These are phyloP conservation scores for Philotrypesis tridentata DNA, from an alignment of 1,140 invertebrate genomes.

Conservation along the genomic window DNA sequence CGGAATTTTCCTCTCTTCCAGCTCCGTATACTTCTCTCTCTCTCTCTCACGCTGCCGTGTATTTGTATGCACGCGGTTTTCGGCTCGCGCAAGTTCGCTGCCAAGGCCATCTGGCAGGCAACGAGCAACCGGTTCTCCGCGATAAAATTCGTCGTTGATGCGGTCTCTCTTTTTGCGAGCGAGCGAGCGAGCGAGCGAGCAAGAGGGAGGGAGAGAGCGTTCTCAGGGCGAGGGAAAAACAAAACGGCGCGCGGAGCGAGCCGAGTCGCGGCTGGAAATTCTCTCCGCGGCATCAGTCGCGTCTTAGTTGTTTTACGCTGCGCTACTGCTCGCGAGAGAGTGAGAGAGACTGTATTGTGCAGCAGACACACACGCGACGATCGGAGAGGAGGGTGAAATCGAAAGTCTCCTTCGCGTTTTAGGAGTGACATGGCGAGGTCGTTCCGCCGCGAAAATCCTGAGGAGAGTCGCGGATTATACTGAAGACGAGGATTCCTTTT, in stretches of 20 bases:
- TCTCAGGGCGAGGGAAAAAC: neutral
- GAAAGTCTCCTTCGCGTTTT: no score
- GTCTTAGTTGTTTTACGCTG: neutral
- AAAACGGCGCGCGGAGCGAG: neutral
- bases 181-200: neutral
- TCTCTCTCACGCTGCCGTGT: neutral
- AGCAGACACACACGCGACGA: no score
- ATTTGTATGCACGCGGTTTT: neutral
- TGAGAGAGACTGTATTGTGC: no score
- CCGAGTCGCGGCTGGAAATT: neutral
- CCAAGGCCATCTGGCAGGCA: neutral
- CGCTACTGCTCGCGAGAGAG: no score
- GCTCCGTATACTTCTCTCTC: no score
- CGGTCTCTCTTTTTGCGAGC: neutral
- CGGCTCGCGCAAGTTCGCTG: slow-evolving; percentile 2
- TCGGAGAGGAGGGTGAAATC: no score
- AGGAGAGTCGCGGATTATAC: no score
- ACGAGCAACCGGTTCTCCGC: slow-evolving; percentile 15
- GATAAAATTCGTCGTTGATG: slow-evolving; percentile 11
- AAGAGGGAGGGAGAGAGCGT: neutral
- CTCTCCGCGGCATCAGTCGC: neutral
- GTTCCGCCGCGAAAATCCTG: no score
- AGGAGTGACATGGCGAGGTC: no score
- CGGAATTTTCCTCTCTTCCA: neutral
- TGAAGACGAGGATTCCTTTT: no score